phyloP scores from a whole-genome alignment of 2,113 vertebrate genomes.

The Climacteris rufus region DNA sequence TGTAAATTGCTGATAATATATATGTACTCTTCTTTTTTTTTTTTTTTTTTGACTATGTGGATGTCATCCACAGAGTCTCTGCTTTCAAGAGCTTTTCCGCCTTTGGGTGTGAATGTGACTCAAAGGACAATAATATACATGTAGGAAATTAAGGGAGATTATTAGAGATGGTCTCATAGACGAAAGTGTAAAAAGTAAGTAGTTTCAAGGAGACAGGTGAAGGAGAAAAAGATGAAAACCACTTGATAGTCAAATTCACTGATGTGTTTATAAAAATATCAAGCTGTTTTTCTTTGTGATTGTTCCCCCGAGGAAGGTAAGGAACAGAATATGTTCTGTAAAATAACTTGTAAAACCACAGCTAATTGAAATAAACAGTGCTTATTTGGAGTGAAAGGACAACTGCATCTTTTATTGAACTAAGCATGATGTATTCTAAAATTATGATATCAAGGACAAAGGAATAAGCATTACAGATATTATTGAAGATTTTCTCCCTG shows the following conservation, averaged over 20 bases:
- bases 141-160: neutral
- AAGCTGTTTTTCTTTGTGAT: neutral
- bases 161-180: neutral
- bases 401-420: neutral
- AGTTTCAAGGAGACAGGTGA: neutral
- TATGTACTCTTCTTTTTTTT: neutral
- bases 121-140: neutral
- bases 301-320: neutral
- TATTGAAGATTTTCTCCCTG: neutral
- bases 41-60: neutral
- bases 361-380: neutral
- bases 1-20: neutral
- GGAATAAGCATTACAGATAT: neutral
- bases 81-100: neutral
- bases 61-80: neutral
- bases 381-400: neutral
- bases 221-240: neutral
- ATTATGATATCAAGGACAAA: neutral
- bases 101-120: neutral
- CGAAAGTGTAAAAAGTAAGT: neutral
- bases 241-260: neutral
- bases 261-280: neutral
- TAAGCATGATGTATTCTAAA: neutral
- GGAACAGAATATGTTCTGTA: neutral
- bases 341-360: neutral